Percentiles rank a stretch among this genome's conserved stretches.
Evolutionary conservation across 2,888 invertebrate genomes (phyloP).

Genomic region (Netelia fuscicornis): DNA sequence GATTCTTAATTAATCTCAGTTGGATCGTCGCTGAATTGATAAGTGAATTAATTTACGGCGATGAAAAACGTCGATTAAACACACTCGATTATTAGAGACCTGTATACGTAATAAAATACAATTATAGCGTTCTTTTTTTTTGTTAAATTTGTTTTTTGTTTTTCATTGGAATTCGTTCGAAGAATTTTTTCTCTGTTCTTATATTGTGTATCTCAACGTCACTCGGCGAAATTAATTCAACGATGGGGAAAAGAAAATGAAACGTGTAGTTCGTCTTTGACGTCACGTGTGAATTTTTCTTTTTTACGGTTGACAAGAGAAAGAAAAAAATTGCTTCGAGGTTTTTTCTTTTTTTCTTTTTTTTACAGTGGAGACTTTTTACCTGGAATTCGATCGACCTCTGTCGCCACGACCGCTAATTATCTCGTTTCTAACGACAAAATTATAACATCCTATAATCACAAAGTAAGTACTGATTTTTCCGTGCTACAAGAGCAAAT

Average conservation of each 20-base stretch:
- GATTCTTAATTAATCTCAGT: not conserved
- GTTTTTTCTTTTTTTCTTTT: too few relatives aligned
- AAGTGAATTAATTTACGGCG: slow-evolving; percentile 51
- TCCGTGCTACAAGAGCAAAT: not conserved
- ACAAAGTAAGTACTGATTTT: slow-evolving; percentile 6
- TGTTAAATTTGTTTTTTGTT: not conserved
- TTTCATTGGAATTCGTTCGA: not conserved
- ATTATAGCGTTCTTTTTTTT: slow-evolving; percentile 46
- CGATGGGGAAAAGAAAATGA: too few relatives aligned
- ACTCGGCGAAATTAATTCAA: too few relatives aligned
- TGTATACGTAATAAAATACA: slow-evolving; percentile 68
- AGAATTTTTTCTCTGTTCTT: not conserved
- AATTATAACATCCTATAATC: not conserved
- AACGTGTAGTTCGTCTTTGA: too few relatives aligned
- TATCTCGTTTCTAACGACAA: not conserved
- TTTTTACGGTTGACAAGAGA: too few relatives aligned
- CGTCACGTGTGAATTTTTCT: too few relatives aligned
- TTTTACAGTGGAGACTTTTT: too few relatives aligned
- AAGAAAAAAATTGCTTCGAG: too few relatives aligned
- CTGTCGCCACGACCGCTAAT: not conserved
- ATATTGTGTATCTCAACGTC: not conserved
- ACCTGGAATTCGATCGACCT: not conserved
- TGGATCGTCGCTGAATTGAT: slow-evolving; percentile 40
- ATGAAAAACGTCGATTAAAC: slow-evolving; percentile 64
- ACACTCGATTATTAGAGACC: slow-evolving; percentile 68